A percentile compares a stretch with the other conserved stretches of the same genome.
Evolutionary conservation across 2,797 vertebrate species (phyloP).

Genomic region (Pangasius macronema): DNA sequence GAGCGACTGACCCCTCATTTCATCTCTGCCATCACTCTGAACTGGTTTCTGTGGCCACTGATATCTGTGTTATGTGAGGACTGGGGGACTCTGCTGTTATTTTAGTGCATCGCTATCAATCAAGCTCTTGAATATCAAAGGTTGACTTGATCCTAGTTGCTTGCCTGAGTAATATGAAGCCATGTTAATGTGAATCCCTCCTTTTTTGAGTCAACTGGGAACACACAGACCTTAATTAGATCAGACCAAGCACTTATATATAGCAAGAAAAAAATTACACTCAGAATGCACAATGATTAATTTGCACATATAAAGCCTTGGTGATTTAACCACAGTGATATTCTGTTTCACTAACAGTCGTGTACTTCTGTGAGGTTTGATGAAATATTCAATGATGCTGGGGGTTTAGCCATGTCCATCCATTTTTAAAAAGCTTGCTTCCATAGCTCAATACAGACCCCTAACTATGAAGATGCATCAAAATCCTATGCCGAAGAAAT

Average conservation of each 20-base stretch:
- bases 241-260: neutral
- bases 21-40: conserved; percentile 51
- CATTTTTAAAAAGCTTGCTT: conserved; percentile 48
- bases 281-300: neutral
- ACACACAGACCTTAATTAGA: conserved; percentile 4
- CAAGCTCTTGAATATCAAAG: conserved; percentile 57
- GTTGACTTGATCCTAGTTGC: conserved; percentile 54
- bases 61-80: conserved; percentile 60
- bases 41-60: conserved; percentile 50
- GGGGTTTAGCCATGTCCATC: conserved; percentile 50
- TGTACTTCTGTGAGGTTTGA: conserved; percentile 49
- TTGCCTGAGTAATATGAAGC: conserved; percentile 59
- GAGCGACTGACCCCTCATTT: conserved; percentile 47
- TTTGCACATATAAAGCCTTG: neutral
- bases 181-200: conserved; percentile 55
- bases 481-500: conserved; percentile 30
- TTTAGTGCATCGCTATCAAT: conserved; percentile 64
- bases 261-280: neutral
- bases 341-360: conserved; percentile 62
- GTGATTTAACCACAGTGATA: conserved; percentile 20
- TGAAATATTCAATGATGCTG: conserved; percentile 70
- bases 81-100: conserved; percentile 59
- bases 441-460: conserved; percentile 47
- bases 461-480: conserved; percentile 46
- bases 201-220: conserved; percentile 46